phyloP scores from a whole-genome alignment of 2,888 invertebrate genomes.

The Parapristionchus giblindavisi region DNA sequence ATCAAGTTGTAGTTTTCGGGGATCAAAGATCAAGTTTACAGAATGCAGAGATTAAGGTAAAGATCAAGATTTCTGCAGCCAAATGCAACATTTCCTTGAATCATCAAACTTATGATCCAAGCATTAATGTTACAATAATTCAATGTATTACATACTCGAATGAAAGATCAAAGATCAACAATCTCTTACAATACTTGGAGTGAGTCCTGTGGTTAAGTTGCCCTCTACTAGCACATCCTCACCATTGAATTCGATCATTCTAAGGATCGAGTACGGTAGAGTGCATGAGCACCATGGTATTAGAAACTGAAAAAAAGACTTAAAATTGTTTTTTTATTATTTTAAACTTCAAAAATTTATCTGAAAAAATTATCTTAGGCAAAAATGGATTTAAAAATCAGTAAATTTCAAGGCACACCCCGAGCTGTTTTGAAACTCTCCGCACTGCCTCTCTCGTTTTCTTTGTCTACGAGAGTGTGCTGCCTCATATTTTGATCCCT shows the following conservation, averaged over 20 bases:
- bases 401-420: too few relatives aligned
- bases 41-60: not conserved
- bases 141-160: not conserved
- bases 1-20: not conserved
- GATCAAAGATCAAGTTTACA: not conserved
- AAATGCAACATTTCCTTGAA: too few relatives aligned
- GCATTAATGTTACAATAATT: too few relatives aligned
- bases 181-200: not conserved
- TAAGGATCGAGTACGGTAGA: conserved; percentile 20
- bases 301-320: not conserved
- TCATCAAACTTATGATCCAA: too few relatives aligned
- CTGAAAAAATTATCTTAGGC: not conserved
- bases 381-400: too few relatives aligned
- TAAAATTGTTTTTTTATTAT: not conserved
- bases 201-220: not conserved
- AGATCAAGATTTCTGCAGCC: not conserved
- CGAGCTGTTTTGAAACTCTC: too few relatives aligned
- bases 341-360: not conserved
- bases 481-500: too few relatives aligned
- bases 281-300: not conserved
- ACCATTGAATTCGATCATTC: conserved; percentile 27
- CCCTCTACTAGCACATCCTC: conserved; percentile 17
- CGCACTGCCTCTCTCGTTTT: too few relatives aligned
- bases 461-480: too few relatives aligned
- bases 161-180: conserved; percentile 7